phyloP scores from a whole-genome alignment of 2,797 vertebrate genomes.

The Cyclura pinguis region DNA sequence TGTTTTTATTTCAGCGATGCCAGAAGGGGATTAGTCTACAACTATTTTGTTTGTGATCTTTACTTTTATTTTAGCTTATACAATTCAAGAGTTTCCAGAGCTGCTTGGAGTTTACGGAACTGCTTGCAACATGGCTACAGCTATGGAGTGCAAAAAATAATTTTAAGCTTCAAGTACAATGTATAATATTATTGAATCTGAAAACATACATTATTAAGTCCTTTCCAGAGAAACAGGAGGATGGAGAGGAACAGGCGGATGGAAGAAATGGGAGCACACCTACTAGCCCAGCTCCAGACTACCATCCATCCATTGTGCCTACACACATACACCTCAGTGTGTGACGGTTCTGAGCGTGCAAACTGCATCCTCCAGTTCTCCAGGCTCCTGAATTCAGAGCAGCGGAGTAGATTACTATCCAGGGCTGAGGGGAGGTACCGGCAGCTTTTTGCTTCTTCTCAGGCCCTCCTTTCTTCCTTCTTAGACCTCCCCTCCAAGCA shows the following conservation, averaged over 20 bases:
- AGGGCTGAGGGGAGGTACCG: too few relatives aligned
- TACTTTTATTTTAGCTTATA: constrained; percentile 77
- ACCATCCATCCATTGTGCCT: neutral
- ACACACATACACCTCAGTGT: neutral
- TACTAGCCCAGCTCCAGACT: neutral
- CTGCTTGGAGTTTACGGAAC: constrained; percentile 61
- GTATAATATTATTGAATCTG: neutral
- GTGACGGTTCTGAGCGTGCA: neutral
- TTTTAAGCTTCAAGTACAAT: neutral
- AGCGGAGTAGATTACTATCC: too few relatives aligned
- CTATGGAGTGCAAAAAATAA: constrained; percentile 45
- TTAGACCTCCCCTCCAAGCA: too few relatives aligned
- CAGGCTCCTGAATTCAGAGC: neutral
- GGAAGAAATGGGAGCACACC: neutral
- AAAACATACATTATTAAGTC: neutral
- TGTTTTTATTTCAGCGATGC: constrained; percentile 70
- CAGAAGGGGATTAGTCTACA: constrained; percentile 74
- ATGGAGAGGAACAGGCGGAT: neutral
- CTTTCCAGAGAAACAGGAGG: neutral
- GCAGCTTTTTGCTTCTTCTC: too few relatives aligned
- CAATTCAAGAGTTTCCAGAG: constrained; percentile 77
- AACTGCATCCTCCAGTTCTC: neutral
- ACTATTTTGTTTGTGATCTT: constrained; percentile 71
- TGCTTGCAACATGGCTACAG: constrained; percentile 69
- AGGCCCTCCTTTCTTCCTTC: too few relatives aligned